These are phyloP conservation scores for Struthidea cinerea DNA, from an alignment of 2,113 vertebrate species.

Conservation along the genomic window DNA sequence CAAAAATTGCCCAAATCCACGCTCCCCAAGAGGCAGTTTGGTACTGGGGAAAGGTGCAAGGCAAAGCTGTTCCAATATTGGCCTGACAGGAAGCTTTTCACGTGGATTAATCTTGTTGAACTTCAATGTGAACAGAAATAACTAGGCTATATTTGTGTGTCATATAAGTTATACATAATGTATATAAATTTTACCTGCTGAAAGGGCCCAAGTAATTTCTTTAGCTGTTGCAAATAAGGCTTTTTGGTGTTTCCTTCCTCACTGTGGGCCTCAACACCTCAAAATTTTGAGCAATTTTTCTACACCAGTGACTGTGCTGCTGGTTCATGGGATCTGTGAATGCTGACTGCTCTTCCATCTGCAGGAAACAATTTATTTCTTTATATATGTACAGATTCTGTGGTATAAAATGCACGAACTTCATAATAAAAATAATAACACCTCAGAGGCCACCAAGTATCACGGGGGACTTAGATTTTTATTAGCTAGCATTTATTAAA, in stretches of 20 bases:
- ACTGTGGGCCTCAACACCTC: not conserved
- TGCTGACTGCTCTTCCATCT: not conserved
- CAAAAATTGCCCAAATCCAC: not conserved
- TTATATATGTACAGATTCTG: not conserved
- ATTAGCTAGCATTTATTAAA: not conserved
- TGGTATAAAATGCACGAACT: no score
- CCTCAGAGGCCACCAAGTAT: not conserved
- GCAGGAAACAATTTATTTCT: not conserved
- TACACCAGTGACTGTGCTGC: not conserved
- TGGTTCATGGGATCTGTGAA: not conserved
- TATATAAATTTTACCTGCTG: not conserved
- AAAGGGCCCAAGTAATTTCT: not conserved
- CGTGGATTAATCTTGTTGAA: not conserved
- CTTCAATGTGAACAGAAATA: not conserved
- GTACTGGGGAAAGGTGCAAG: not conserved
- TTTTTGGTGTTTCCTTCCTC: not conserved
- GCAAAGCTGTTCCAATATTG: not conserved
- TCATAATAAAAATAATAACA: not conserved
- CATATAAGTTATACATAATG: not conserved
- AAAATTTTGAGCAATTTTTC: not conserved
- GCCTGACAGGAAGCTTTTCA: not conserved
- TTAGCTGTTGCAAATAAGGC: not conserved
- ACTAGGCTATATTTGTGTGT: no score
- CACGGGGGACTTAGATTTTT: not conserved
- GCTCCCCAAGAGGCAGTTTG: not conserved